Base-by-base conservation (phyloP, 2,888 invertebrate species). In the Polylopha cassiicola region DNA sequence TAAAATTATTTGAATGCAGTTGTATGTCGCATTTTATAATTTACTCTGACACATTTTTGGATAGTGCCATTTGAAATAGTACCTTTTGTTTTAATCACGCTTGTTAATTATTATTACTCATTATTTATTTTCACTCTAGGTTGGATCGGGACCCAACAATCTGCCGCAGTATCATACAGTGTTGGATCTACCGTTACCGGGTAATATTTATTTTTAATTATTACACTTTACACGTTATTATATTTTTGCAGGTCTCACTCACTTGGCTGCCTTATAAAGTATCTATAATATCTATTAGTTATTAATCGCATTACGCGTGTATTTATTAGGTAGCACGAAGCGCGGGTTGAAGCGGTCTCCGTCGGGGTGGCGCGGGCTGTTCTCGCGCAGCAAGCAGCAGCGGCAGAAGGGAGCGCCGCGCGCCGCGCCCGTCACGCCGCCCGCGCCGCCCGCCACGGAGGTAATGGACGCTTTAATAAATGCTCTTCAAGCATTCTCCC, bases 131-230 rank as follows among this genome's bases (percentile, higher is more conserved):
- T 27, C 10, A 34, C 46, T 88, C 17, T 92, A 94, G 87, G 94
- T 94, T 16, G 93, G 92, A 2, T 94, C 94, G 0, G 95, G 95
- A 1, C 94, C 95, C 1, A 90, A 92, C 44, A 93, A 91, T 57
- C 81, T 95, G 26, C 95, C 95, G 0, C 89, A 91, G 57, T 98
- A 97, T 67, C 98, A 98, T 73, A 98, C 98, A 0, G 93, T 98
- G 3, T 88, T 98, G 50, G 97, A 98, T 41, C 82, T 97, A 26
- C 98, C 97, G 0, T 50, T 73, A 1, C 73, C 80, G 45, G 84
- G 84, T 82, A 7, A 50, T 66, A 55, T 22, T 27, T n/a, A 21
- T 24, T 22, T 28, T 24, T 34, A n/a, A n/a, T n/a, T n/a, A n/a
- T n/a, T n/a, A n/a, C n/a, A n/a, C n/a, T n/a, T n/a, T n/a, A n/a